These are phyloP conservation scores for Laticauda laticaudata DNA, from an alignment of 2,113 vertebrate species.

Conservation along the genomic window DNA sequence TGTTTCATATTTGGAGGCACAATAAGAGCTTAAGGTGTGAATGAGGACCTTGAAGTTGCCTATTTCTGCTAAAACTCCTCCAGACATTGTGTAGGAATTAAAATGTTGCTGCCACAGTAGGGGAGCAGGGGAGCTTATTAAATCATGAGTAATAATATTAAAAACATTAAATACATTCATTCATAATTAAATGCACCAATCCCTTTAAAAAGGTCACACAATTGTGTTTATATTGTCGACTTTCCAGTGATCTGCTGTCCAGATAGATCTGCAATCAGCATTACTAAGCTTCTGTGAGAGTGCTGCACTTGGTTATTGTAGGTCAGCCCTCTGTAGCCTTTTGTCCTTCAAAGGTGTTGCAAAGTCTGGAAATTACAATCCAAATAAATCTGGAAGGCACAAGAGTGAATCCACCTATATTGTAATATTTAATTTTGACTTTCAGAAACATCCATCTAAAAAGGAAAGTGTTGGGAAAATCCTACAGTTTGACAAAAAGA, in stretches of 20 bases:
- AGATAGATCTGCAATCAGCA: background rate
- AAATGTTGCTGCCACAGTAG: background rate
- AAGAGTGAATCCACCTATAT: background rate
- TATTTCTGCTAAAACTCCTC: background rate
- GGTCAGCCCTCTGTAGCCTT: background rate
- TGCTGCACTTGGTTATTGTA: background rate
- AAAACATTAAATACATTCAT: background rate
- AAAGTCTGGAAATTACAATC: background rate
- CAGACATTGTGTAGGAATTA: background rate
- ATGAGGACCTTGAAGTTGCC: background rate
- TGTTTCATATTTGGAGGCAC: background rate
- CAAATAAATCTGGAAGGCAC: background rate
- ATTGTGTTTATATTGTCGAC: background rate
- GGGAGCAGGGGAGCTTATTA: background rate
- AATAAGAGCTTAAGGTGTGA: background rate
- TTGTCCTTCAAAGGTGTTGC: background rate
- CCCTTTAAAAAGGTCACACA: background rate
- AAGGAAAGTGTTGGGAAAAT: background rate
- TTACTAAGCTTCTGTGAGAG: no score
- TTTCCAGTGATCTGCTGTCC: background rate
- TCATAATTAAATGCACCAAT: background rate
- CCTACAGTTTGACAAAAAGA: background rate
- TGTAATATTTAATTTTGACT: background rate
- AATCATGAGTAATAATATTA: background rate
- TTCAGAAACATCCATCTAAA: background rate